Evolutionary conservation across 1,140 invertebrate species (phyloP), one percentile per base, ranked within the genome.

Genomic region (Drosophila fuyamai): DNA sequence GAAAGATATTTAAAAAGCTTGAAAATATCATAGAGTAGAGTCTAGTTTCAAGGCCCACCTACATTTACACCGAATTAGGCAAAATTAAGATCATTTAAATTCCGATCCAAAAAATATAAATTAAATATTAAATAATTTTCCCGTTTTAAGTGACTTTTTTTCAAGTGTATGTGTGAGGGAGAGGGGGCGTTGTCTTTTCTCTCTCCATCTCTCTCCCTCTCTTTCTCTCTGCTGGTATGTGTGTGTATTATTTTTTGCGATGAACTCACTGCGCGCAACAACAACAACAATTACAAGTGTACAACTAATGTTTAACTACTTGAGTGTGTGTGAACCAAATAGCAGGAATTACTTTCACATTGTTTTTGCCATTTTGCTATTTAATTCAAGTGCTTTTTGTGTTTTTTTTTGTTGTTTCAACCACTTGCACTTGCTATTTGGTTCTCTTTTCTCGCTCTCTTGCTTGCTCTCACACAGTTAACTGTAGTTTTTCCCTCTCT

Each of bases 161-260:
- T 14, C 4, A 27, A 63, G 60, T 63, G 78, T 29, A 44, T 55
- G 70, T 67, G 81, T 57, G 57, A 66, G 58, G 56, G 67, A 60
- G 65, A 51, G 55, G 67, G 50, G 56, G 67, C 72, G 73, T 58
- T 62, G 73, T 61, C 51, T 53, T 44, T 55, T 55, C n/a, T 66
- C 27, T 23, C 35, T 32, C 48, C 51, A 8, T 40, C 41, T 32
- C 59, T 40, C 56, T 38, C 62, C 29, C 32, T 29, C 58, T 38
- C 55, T 38, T 56, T 53, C 14, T 27, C 4, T 66, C 38, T 40
- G 18, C 10, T 9, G 35, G 13, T 46, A 7, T 51, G 32, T 55
- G 53, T 82, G 83, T 82, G 83, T 83, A 83, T 86, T 86, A 86
- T 88, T 88, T 89, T 88, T 88, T 88, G 83, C 83, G 83, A 88